Evolutionary conservation across 37 sponge, comb jelly and placozoan genomes (phyloP).

Genomic region (Petrosia ficiformis): DNA sequence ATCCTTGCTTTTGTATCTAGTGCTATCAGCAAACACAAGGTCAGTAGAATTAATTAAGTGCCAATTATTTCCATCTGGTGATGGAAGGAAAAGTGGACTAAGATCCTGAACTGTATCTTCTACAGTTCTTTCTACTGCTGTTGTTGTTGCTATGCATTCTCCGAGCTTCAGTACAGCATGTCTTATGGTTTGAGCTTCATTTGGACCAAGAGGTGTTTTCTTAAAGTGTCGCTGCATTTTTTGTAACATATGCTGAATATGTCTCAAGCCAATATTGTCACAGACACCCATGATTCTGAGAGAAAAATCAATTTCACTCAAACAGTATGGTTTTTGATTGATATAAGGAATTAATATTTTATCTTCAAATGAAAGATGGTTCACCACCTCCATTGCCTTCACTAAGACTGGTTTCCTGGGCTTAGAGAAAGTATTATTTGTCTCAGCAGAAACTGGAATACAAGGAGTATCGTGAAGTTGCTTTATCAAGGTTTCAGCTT

Average conservation of each 20-base stretch:
- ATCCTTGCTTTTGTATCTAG: background rate
- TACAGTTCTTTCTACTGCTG: background rate
- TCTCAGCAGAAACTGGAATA: constrained; percentile 19
- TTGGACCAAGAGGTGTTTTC: background rate
- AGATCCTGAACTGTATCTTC: background rate
- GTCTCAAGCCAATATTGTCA: background rate
- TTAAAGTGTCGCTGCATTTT: background rate
- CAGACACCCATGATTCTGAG: background rate
- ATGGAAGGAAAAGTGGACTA: background rate
- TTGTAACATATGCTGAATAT: background rate
- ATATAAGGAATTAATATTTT: background rate
- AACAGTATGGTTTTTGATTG: background rate
- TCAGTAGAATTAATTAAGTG: background rate
- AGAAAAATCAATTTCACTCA: background rate
- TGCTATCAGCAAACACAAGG: background rate
- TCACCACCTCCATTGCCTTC: background rate
- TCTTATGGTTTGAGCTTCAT: background rate
- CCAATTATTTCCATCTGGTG: background rate
- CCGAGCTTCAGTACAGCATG: background rate
- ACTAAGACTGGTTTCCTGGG: background rate
- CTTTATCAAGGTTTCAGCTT: background rate
- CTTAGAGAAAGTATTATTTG: background rate
- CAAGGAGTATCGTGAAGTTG: constrained; percentile 1
- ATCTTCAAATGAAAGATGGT: background rate
- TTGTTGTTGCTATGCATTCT: too few species aligned